These are phyloP conservation scores for Vimba vimba DNA, from an alignment of 2,113 vertebrate genomes.

Conservation along the genomic window DNA sequence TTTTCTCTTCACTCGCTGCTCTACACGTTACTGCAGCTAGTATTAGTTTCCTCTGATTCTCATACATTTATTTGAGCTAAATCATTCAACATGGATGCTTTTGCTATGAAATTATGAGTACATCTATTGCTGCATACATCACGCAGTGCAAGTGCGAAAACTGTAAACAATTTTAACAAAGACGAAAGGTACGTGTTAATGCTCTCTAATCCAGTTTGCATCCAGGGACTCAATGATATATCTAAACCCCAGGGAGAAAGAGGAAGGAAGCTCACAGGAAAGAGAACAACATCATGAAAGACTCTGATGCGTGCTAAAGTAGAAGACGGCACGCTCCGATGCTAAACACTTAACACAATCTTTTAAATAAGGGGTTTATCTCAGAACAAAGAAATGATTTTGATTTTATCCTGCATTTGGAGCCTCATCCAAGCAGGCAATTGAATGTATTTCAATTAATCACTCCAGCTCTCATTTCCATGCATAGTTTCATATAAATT, in stretches of 20 bases:
- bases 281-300: not conserved
- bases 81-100: not conserved
- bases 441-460: conserved; percentile 40
- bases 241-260: not conserved
- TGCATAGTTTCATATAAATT: conserved; percentile 9
- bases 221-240: conserved; percentile 15
- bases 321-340: not conserved
- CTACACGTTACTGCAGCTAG: not conserved
- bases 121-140: not conserved
- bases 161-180: conserved; percentile 14
- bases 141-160: not conserved
- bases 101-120: conserved; percentile 1
- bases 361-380: conserved; percentile 30
- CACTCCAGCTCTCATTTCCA: not conserved
- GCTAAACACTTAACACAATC: conserved; percentile 9
- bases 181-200: conserved; percentile 23
- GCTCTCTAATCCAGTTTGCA: not conserved
- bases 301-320: conserved; percentile 13
- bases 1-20: conserved; percentile 10
- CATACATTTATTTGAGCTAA: not conserved
- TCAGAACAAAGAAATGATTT: conserved; percentile 26
- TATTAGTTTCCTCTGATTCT: not conserved
- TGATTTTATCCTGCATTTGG: not conserved
- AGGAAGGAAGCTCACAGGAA: conserved; percentile 27
- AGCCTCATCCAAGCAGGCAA: not conserved